A percentile compares a stretch with the other conserved stretches of the same genome.
Conservation (phyloP, 2,888 invertebrate species). For the Penaeus monodon region DNA sequence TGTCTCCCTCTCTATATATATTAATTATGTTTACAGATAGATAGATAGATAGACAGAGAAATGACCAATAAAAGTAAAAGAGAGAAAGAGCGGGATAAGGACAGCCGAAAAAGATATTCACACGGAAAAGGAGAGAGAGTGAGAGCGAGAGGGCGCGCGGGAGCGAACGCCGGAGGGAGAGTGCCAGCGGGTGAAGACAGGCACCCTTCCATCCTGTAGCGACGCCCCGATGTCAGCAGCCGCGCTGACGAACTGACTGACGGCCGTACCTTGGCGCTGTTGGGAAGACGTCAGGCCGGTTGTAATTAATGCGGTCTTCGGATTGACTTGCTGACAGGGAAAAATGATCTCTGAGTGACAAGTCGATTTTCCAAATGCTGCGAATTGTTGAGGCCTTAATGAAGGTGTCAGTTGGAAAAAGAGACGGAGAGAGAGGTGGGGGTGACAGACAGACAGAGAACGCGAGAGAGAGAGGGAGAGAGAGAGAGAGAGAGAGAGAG, state of each 20-base stretch:
- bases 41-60: background rate
- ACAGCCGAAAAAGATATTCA: background rate
- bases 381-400: constrained; percentile 40
- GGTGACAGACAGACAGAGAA: too few relatives aligned
- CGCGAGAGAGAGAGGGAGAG: too few relatives aligned
- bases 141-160: background rate
- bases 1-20: too few relatives aligned
- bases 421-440: background rate
- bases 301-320: constrained; percentile 28
- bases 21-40: too few relatives aligned
- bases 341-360: constrained; percentile 45
- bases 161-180: background rate
- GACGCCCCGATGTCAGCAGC: background rate
- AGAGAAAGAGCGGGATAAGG: background rate
- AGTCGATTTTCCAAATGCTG: constrained; percentile 41
- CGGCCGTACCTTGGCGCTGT: constrained; percentile 25
- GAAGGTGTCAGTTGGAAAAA: constrained; percentile 38
- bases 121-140: background rate
- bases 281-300: constrained; percentile 7
- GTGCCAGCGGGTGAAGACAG: background rate
- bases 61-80: background rate
- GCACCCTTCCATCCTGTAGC: background rate
- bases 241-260: constrained; percentile 22
- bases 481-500: too few relatives aligned
- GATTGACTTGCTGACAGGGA: constrained; percentile 33